phyloP scores from a whole-genome alignment of 2,797 vertebrate genomes.

The Gymnopithys bicolor region DNA sequence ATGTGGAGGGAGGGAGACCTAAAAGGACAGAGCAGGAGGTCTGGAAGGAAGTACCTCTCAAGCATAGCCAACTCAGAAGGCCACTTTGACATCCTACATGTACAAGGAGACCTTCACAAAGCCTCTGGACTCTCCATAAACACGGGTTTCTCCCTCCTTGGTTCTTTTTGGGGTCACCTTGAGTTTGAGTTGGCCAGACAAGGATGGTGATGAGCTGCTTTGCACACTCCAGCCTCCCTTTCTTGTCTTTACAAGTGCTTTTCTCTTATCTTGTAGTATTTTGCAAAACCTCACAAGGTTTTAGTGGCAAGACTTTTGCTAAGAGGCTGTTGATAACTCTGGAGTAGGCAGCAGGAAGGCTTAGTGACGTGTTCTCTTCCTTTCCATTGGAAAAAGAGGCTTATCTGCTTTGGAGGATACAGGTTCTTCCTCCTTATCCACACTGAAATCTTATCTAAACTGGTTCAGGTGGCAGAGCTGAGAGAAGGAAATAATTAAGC shows the following conservation, averaged over 20 bases:
- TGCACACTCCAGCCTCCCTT: not conserved
- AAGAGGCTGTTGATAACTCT: constrained; percentile 21
- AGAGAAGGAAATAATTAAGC: constrained; percentile 73
- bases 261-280: not conserved
- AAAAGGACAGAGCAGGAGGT: not conserved
- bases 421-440: constrained; percentile 60
- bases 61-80: not conserved
- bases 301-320: not conserved
- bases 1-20: not conserved
- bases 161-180: not conserved
- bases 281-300: constrained; percentile 14
- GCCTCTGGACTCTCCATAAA: not conserved
- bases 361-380: not conserved
- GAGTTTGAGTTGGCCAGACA: accelerated
- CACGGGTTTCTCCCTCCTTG: not conserved
- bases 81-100: not conserved
- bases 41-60: not conserved
- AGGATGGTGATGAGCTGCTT: accelerated
- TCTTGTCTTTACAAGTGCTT: not conserved
- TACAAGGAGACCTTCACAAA: not conserved
- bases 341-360: not conserved
- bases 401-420: constrained; percentile 41
- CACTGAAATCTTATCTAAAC: constrained; percentile 67
- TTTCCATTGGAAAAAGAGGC: not conserved
- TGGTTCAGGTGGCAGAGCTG: constrained; percentile 62